Conservation (phyloP, 2,113 vertebrate species). For the Chaetodon trifascialis region DNA sequence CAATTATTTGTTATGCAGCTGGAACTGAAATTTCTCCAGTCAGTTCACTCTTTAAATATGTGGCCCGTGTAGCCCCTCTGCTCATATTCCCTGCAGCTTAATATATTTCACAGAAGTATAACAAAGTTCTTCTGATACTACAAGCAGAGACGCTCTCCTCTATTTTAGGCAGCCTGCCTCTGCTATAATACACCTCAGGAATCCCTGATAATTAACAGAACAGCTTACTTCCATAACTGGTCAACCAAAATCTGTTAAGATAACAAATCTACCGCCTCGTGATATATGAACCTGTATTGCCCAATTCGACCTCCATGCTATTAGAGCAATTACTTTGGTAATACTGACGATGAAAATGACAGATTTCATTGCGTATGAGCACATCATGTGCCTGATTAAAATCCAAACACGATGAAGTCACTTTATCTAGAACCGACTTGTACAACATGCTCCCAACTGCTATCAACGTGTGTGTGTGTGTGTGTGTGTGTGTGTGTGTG, state of each 20-base stretch:
- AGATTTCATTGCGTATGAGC: background rate
- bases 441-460: background rate
- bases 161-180: background rate
- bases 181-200: background rate
- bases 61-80: background rate
- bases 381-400: background rate
- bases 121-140: background rate
- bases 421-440: slow-evolving; percentile 13
- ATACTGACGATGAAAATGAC: background rate
- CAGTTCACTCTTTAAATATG: background rate
- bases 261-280: background rate
- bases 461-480: background rate
- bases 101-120: background rate
- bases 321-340: background rate
- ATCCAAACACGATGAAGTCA: slow-evolving; percentile 11
- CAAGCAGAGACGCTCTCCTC: background rate
- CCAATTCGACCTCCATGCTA: no score
- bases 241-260: background rate
- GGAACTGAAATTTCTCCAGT: background rate
- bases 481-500: background rate
- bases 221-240: background rate
- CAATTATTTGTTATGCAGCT: background rate
- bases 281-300: background rate
- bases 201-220: background rate
- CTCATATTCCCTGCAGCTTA: background rate